Evolutionary conservation across 2,797 vertebrate species (phyloP).

Genomic region (Sardinella longiceps): DNA sequence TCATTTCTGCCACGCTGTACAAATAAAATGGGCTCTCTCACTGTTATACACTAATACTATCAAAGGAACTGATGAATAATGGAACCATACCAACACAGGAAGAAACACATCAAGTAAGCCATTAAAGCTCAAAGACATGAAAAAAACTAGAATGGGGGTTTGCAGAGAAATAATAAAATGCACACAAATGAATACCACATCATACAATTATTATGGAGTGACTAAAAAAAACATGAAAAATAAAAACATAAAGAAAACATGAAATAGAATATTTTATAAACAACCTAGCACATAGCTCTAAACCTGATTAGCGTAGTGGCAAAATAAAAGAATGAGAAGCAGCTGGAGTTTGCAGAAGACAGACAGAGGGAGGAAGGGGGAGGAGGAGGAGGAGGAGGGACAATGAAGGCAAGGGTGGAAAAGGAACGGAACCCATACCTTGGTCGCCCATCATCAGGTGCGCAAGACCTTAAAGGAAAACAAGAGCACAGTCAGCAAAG

Average conservation of each 20-base stretch:
- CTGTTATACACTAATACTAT: background rate
- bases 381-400: slow-evolving; percentile 58
- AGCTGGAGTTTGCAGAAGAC: slow-evolving; percentile 55
- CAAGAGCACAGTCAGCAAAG: slow-evolving; percentile 99
- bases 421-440: slow-evolving; percentile 97
- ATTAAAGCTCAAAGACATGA: background rate
- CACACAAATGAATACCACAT: background rate
- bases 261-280: background rate
- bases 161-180: background rate
- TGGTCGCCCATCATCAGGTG: slow-evolving; percentile 99
- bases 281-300: background rate
- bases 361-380: slow-evolving; percentile 33
- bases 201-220: background rate
- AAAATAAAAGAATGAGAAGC: slow-evolving; percentile 57
- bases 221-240: background rate
- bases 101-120: background rate
- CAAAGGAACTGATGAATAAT: background rate
- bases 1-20: background rate
- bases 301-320: background rate
- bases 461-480: slow-evolving; percentile 99
- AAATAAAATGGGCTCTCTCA: background rate
- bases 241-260: background rate
- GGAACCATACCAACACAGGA: background rate
- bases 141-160: background rate
- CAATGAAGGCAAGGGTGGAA: slow-evolving; percentile 82